Conservation (phyloP, 2,888 invertebrate genomes). For the Epinotia ramella region DNA sequence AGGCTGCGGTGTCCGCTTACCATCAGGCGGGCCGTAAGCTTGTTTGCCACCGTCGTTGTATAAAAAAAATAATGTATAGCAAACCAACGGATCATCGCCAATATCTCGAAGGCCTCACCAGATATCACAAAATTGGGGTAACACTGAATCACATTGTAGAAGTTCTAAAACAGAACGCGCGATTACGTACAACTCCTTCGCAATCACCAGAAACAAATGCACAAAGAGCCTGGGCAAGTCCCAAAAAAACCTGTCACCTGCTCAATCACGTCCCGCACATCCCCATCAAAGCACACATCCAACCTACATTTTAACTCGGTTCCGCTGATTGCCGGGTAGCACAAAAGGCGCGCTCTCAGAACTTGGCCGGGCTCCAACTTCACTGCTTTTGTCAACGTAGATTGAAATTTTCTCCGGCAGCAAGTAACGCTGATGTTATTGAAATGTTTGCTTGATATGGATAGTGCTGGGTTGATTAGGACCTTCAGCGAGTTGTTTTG, state of each 20-base stretch:
- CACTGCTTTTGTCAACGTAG: constrained; percentile 41
- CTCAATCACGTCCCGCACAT: constrained; percentile 38
- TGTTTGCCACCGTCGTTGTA: no score
- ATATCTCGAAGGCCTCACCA: no score
- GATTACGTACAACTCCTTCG: no score
- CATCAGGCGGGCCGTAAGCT: no score
- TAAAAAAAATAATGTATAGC: no score
- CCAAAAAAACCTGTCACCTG: constrained; percentile 37
- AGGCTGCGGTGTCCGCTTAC: no score
- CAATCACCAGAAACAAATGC: constrained; percentile 25
- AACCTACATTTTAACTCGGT: constrained; percentile 44
- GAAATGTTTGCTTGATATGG: constrained; percentile 39
- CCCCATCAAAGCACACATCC: constrained; percentile 42
- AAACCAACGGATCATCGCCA: no score
- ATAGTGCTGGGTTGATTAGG: constrained; percentile 25
- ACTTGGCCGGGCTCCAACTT: constrained; percentile 36
- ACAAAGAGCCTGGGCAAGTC: constrained; percentile 22
- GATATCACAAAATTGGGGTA: no score
- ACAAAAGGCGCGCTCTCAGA: constrained; percentile 41
- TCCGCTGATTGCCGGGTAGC: constrained; percentile 37
- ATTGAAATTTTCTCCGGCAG: constrained; percentile 42
- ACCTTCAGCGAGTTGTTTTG: background rate
- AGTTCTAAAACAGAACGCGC: background rate
- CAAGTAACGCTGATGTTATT: constrained; percentile 44
- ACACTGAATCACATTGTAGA: background rate